A percentile compares a stretch with the other conserved stretches of the same genome.
phyloP scores from a whole-genome alignment of 2,888 invertebrate genomes.

The Sinotaia quadrata region DNA sequence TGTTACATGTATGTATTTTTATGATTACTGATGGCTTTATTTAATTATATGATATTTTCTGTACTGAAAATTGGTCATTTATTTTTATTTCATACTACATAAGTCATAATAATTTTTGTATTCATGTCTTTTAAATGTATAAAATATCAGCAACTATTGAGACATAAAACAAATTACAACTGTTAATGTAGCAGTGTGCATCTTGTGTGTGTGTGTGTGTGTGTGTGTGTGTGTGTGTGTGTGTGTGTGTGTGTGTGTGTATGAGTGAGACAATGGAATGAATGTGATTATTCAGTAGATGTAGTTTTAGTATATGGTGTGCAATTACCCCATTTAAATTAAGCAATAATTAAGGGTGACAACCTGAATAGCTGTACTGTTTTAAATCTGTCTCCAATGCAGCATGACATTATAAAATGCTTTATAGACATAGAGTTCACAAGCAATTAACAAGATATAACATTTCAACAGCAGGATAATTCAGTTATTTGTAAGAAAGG shows the following conservation, averaged over 20 bases:
- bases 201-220: constrained; percentile 10
- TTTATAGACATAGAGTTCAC: no score
- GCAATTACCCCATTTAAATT: neutral
- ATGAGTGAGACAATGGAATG: neutral
- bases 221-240: constrained; percentile 10
- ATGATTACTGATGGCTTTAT: neutral
- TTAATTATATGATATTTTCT: no score
- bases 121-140: no score
- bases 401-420: no score
- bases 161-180: neutral
- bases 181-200: neutral
- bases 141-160: neutral
- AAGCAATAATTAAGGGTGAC: neutral
- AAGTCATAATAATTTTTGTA: no score
- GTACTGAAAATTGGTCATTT: no score
- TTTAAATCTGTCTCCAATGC: neutral
- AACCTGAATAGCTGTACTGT: neutral
- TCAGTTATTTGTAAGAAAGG: no score
- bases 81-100: no score
- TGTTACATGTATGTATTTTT: neutral
- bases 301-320: neutral
- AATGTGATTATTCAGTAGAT: neutral
- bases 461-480: no score
- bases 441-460: no score
- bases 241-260: constrained; percentile 1